phyloP scores from a whole-genome alignment of 2,797 vertebrate species.

The Mormyrops attenuatus region DNA sequence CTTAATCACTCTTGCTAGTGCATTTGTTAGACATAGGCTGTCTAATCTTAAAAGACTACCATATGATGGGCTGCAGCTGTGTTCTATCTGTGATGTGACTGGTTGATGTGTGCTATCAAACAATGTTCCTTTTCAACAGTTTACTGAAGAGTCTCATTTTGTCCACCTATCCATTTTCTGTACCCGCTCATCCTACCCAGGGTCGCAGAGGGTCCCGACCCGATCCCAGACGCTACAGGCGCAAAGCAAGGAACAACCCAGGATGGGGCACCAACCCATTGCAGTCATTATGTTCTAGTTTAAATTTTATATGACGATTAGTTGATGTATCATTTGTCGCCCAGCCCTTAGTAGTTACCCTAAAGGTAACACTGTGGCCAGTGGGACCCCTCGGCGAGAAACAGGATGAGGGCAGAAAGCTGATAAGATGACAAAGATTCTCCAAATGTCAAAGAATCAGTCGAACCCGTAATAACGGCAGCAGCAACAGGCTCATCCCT shows the following conservation, averaged over 20 bases:
- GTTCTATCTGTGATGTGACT: neutral
- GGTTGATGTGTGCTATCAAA: neutral
- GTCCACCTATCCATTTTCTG: neutral
- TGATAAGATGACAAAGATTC: neutral
- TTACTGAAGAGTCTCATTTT: neutral
- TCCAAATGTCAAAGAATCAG: neutral
- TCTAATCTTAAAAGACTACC: neutral
- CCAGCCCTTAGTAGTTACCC: neutral
- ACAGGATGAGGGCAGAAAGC: neutral
- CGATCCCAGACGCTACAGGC: neutral
- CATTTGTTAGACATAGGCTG: neutral
- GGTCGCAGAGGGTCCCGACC: neutral
- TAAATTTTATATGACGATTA: neutral
- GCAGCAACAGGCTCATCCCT: neutral
- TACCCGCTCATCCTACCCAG: neutral
- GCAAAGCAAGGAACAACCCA: neutral
- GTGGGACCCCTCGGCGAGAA: neutral
- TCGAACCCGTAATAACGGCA: neutral
- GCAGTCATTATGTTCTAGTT: neutral
- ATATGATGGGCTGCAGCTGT: neutral
- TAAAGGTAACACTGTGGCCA: neutral
- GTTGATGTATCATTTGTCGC: neutral
- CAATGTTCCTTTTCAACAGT: neutral
- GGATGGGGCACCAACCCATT: neutral
- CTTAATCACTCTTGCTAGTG: neutral